Percentiles rank a stretch among this genome's conserved stretches.
These are phyloP conservation scores for Bemisia tabaci DNA, from an alignment of 1,140 invertebrate genomes.

Conservation along the genomic window DNA sequence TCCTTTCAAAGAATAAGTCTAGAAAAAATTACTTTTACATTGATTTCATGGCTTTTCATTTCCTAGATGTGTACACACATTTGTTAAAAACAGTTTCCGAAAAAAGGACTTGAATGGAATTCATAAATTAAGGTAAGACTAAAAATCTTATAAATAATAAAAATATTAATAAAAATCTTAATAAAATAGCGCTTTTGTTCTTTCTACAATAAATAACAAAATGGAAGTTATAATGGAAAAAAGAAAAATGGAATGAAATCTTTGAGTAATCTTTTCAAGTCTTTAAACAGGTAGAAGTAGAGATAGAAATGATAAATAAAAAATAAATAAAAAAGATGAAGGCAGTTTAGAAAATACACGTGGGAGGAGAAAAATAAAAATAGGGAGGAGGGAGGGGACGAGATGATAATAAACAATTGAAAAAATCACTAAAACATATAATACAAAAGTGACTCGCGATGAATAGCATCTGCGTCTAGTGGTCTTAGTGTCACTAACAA, in stretches of 20 bases:
- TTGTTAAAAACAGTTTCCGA: not conserved
- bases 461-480: too few species aligned
- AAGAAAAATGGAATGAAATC: not conserved
- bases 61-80: not conserved
- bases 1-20: not conserved
- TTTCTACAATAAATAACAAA: not conserved
- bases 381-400: not conserved
- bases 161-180: constrained; percentile 1
- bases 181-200: not conserved
- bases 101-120: not conserved
- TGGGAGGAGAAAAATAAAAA: not conserved
- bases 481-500: not conserved
- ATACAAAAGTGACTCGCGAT: not conserved
- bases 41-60: not conserved
- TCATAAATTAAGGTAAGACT: not conserved
- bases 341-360: not conserved
- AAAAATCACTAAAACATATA: not conserved
- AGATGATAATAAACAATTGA: not conserved
- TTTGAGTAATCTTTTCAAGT: not conserved
- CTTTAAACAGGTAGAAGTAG: too few species aligned
- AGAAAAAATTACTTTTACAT: not conserved
- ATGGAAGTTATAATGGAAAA: not conserved
- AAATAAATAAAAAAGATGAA: not conserved
- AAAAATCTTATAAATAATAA: not conserved
- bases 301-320: constrained; percentile 1